Base-by-base conservation (phyloP, 2,113 vertebrate genomes). In the Prolemur simus region DNA sequence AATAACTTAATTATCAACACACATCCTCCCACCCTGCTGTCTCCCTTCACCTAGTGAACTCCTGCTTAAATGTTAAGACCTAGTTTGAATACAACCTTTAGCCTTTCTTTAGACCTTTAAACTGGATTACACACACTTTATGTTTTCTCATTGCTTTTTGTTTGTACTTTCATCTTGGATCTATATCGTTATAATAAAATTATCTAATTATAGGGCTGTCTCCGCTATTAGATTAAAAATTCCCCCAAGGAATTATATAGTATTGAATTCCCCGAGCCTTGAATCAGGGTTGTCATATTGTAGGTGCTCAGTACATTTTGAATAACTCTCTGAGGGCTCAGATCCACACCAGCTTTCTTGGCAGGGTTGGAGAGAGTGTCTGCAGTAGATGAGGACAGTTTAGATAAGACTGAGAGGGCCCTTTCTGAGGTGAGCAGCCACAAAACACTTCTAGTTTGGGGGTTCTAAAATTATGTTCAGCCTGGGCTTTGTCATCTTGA, bases 401-500 rank as follows among this genome's bases (percentile, higher is more conserved):
- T 58, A 91, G 86, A 56, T 56, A 91, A 97, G 64, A 85, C 91
- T 86, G 34, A 81, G n/a, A 96, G 64, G 93, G 68, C 49, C n/a
- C 32, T 86, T 91, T 96, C 56, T 54, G 89, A 97, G 63, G 78
- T 78, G 64, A 97, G 56, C 52, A 96, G 66, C 32, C 45, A 83
- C 71, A 95, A 93, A 95, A 88, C 49, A 94, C 86, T 95, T 80
- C 17, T 32, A 91, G 80, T 89, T 77, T 95, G 66, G 45, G 68
- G 64, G 58, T 89, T 95, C 58, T 95, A 95, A 96, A 95, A 95
- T 91, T 89, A 68, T 87, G 52, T 84, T 87, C 78, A 73, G 80
- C 64, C 80, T 89, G 80, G 45, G 54, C n/a, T 94, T 97, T 97
- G 87, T 87, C 86, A 77, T 91, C 74, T 80, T 95, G 80, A 95